Evolutionary conservation across 2,888 invertebrate species (phyloP).

Genomic region (Cryptophagus acutangulus): DNA sequence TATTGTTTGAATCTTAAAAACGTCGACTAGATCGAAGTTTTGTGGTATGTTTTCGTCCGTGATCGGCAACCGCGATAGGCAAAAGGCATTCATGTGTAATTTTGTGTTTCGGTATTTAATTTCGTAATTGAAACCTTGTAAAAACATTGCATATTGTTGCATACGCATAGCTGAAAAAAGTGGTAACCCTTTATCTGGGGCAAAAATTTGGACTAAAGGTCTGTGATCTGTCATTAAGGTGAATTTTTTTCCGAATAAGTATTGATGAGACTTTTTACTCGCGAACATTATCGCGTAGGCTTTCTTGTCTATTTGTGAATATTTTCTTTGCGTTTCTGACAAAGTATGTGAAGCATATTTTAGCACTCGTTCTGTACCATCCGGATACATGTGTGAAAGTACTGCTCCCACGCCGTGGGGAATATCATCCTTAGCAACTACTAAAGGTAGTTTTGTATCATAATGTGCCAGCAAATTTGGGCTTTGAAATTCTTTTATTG

Average conservation of each 20-base stretch:
- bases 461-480: too few species aligned
- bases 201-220: constrained; percentile 11
- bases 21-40: background rate
- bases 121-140: constrained; percentile 16
- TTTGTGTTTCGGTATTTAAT: constrained; percentile 13
- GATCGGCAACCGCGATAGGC: constrained; percentile 11
- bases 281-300: constrained; percentile 31
- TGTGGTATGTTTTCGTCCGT: background rate
- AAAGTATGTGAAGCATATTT: too few species aligned
- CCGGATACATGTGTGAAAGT: too few species aligned
- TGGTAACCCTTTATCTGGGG: background rate
- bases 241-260: constrained; percentile 34
- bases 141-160: constrained; percentile 18
- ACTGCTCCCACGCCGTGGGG: too few species aligned
- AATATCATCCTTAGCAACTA: too few species aligned
- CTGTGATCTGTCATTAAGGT: constrained; percentile 22
- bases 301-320: background rate
- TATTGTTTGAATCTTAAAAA: background rate
- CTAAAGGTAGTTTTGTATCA: too few species aligned
- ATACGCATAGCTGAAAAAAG: background rate
- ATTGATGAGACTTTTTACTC: constrained; percentile 39
- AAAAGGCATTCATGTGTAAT: constrained; percentile 13
- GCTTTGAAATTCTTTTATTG: too few species aligned
- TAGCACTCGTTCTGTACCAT: too few species aligned
- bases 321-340: background rate